Evolutionary conservation across 2,113 vertebrate species (phyloP).

Genomic region (Bothrops jararaca): DNA sequence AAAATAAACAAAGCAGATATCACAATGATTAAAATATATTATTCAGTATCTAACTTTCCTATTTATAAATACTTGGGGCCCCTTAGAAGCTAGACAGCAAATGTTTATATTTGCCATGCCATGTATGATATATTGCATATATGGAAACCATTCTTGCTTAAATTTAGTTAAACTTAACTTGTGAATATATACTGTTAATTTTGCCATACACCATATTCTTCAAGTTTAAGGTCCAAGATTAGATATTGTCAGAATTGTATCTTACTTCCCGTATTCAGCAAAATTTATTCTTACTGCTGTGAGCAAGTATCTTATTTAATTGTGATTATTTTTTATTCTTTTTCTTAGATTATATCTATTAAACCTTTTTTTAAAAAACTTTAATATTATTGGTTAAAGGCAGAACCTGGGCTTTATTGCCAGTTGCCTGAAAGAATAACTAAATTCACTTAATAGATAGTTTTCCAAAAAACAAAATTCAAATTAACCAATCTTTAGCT

Average conservation of each 20-base stretch:
- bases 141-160: neutral
- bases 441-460: too few species aligned
- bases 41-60: neutral
- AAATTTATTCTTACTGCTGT: neutral
- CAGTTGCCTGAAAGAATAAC: too few species aligned
- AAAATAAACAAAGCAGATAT: neutral
- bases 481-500: too few species aligned
- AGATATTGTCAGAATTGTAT: neutral
- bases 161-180: neutral
- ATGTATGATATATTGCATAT: neutral
- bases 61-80: too few species aligned
- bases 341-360: neutral
- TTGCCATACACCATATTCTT: neutral
- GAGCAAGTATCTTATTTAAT: neutral
- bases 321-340: neutral
- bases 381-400: neutral
- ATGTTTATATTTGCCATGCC: neutral
- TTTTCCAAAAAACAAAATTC: too few species aligned
- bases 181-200: neutral
- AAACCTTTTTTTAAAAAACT: neutral
- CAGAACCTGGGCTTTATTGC: too few species aligned
- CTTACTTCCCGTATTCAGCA: neutral
- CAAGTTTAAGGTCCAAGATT: neutral
- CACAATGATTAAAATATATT: neutral
- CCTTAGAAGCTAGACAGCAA: neutral